Evolutionary conservation across 2,113 vertebrate genomes (phyloP), one percentile per base, ranked within the genome.

Genomic region (Carassius carassius): DNA sequence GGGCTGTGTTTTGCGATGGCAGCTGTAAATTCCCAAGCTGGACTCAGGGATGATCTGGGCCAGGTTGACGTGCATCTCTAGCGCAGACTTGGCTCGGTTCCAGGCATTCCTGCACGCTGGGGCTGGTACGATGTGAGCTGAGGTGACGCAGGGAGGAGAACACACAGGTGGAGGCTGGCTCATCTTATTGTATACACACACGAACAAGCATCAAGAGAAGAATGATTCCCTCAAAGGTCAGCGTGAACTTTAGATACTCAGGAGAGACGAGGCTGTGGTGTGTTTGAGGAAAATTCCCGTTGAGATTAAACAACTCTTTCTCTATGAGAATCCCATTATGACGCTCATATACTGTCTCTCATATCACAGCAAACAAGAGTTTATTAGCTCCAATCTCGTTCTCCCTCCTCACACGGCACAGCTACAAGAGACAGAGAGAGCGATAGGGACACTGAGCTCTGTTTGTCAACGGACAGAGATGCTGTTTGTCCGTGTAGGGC

Each of bases 191-290:
- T 88, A 88, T 87, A 87, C 85, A 88, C 86, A 81, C 87, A 90
- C 89, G 9, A 9, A 88, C 90, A 90, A 90, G 91, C 91, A 91
- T 92, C 92, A 93, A 92, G 91, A 92, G 92, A 91, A 92, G 91
- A 92, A 93, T 91, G 62, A 92, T 90, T 89, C 86, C 81, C 87
- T 86, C 90, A 94, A 93, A 94, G 92, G 92, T 93, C 93, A 91
- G 90, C 85, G 80, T 94, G 89, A 92, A 78, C 85, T 94, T 94
- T 94, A 94, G 90, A 92, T 92, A 92, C 85, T 49, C 49, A 81
- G 58, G 44, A 62, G 78, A 78, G 65, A 49, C 37, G 51, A 80
- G 84, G 77, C 80, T 72, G 67, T 21, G 17, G 75, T 35, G 93
- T 90, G 88, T 90, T 90, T 81, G 86, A 91, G 92, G 91, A 91